Evolutionary conservation across 1,140 invertebrate species (phyloP).

Genomic region (Probaryconus sp.): DNA sequence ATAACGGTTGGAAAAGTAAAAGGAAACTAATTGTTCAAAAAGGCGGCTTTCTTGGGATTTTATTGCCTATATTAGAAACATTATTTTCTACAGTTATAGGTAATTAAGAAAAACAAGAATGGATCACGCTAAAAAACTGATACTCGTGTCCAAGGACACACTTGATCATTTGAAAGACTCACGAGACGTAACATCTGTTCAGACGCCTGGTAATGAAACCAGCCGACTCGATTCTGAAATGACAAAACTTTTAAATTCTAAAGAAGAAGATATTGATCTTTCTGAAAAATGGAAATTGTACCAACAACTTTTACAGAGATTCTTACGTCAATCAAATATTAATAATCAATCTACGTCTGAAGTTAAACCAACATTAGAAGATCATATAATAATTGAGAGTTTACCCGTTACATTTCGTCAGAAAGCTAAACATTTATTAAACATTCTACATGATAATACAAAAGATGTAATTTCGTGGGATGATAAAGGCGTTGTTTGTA

Average conservation of each 20-base stretch:
- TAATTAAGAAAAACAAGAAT: conserved; percentile 11
- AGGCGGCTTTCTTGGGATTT: too few relatives aligned
- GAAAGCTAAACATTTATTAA: too few relatives aligned
- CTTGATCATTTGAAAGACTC: background rate
- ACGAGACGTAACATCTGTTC: conserved; percentile 10
- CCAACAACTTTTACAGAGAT: conserved; percentile 11
- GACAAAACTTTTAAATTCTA: conserved; percentile 23
- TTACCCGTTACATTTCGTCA: too few relatives aligned
- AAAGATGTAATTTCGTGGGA: too few relatives aligned
- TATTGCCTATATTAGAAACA: background rate
- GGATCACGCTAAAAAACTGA: conserved; percentile 42
- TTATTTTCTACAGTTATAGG: background rate
- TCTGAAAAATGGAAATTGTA: conserved; percentile 24
- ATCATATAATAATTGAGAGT: too few relatives aligned
- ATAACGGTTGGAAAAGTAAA: too few relatives aligned
- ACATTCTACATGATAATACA: too few relatives aligned
- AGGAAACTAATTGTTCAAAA: too few relatives aligned
- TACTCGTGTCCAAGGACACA: conserved; percentile 25
- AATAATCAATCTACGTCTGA: too few relatives aligned
- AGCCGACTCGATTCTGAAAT: conserved; percentile 31
- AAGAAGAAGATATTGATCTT: conserved; percentile 1
- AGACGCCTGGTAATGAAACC: conserved; percentile 27
- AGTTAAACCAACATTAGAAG: too few relatives aligned
- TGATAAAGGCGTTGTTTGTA: too few relatives aligned
- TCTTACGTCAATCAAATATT: too few relatives aligned